A percentile compares a stretch with the other conserved stretches of the same genome.
phyloP scores from a whole-genome alignment of 2,113 vertebrate genomes.

The Aix galericulata region DNA sequence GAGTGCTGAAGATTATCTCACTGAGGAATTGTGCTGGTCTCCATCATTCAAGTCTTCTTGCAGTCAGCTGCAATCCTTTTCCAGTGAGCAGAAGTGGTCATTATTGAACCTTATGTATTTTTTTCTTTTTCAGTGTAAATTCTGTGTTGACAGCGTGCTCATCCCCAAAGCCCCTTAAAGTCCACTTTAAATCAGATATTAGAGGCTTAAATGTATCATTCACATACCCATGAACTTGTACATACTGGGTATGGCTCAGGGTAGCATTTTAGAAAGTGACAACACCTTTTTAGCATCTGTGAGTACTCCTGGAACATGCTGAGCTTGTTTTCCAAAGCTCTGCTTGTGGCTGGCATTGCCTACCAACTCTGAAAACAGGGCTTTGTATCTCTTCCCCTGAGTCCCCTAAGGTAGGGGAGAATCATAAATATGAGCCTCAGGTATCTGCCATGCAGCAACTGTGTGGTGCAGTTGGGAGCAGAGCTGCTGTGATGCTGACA shows the following conservation, averaged over 20 bases:
- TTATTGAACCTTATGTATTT: background rate
- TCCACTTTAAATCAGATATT: background rate
- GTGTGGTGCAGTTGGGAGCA: background rate
- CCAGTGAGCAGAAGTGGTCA: background rate
- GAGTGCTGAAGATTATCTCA: background rate
- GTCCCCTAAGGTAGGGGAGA: background rate
- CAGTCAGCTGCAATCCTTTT: background rate
- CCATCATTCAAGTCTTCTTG: background rate
- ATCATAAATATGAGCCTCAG: background rate
- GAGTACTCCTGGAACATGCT: background rate
- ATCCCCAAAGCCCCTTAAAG: background rate
- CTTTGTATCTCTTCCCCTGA: background rate
- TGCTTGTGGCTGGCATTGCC: background rate
- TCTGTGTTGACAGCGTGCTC: background rate
- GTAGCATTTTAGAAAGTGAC: background rate
- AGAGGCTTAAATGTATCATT: background rate
- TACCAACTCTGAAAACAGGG: background rate
- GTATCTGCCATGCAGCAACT: background rate
- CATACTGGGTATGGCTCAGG: background rate
- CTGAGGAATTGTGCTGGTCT: background rate
- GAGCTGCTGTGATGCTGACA: background rate
- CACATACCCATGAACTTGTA: background rate
- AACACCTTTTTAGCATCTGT: background rate
- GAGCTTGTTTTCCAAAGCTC: background rate
- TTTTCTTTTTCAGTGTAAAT: background rate